These are phyloP conservation scores for Tinea pellionella DNA, from an alignment of 2,888 invertebrate genomes.

Conservation along the genomic window DNA sequence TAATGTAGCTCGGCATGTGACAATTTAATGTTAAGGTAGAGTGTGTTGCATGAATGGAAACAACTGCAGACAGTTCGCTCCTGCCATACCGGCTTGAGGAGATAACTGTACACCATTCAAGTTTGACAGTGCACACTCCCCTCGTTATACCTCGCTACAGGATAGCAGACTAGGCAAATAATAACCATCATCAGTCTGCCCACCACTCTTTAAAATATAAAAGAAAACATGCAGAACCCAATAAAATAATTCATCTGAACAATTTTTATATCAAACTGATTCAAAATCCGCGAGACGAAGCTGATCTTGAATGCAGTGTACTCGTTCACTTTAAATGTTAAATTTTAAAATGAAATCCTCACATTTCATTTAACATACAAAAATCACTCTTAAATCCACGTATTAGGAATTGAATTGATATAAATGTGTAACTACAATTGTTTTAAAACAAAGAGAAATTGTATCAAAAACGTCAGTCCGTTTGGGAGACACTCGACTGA, in stretches of 20 bases:
- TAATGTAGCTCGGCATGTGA: no score
- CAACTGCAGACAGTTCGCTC: no score
- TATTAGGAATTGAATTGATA: background rate
- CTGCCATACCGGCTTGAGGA: no score
- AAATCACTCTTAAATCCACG: background rate
- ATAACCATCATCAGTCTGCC: background rate
- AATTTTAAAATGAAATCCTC: background rate
- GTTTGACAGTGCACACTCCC: no score
- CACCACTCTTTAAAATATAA: no score
- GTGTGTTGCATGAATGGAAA: no score
- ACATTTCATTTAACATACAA: background rate
- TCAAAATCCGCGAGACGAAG: background rate
- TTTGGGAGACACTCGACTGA: background rate
- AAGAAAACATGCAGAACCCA: background rate
- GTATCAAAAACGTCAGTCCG: background rate
- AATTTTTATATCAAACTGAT: background rate
- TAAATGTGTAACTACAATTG: background rate
- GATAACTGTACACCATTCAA: no score
- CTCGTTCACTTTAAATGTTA: constrained; percentile 2
- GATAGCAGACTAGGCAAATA: no score
- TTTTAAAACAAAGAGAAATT: background rate
- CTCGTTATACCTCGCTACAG: no score
- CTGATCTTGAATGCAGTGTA: background rate
- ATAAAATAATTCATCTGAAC: background rate
- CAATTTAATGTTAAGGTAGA: no score